Percentiles rank a stretch among this genome's conserved stretches.
Conservation (phyloP, 64 coral and sea anemone species). For the Porites australiensis region DNA sequence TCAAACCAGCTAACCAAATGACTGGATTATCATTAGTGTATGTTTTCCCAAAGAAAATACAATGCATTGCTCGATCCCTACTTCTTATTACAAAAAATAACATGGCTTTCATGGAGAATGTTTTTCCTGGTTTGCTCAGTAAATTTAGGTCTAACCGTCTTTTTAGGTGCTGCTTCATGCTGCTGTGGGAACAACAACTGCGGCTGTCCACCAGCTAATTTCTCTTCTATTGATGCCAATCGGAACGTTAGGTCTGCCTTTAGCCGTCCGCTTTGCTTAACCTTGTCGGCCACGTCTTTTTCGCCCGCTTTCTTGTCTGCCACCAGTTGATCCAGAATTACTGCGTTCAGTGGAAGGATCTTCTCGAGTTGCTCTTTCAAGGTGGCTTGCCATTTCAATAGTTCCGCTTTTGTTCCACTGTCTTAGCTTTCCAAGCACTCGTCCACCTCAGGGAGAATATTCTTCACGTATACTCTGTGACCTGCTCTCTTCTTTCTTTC, state of each 20-base stretch:
- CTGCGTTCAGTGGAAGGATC: not conserved
- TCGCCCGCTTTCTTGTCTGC: not conserved
- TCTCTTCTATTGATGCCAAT: not conserved
- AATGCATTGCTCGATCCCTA: too few species aligned
- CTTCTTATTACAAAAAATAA: too few species aligned
- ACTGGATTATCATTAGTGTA: too few species aligned
- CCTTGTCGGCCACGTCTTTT: not conserved
- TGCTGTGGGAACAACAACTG: not conserved
- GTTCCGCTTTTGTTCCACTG: not conserved
- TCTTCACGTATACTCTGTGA: too few species aligned
- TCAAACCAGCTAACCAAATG: too few species aligned
- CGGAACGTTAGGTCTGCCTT: not conserved
- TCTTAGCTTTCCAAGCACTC: too few species aligned
- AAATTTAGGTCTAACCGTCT: not conserved
- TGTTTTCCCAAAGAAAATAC: too few species aligned
- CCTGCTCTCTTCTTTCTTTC: too few species aligned
- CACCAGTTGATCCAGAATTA: not conserved
- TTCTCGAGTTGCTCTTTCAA: not conserved
- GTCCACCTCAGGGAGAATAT: too few species aligned
- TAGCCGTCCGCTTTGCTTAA: not conserved
- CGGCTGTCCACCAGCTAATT: not conserved
- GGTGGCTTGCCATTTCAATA: not conserved
- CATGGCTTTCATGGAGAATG: not conserved
- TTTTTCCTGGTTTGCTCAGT: not conserved
- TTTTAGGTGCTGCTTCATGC: not conserved